Conservation (phyloP, 2,888 invertebrate genomes). For the Ophonus ardosiacus region DNA sequence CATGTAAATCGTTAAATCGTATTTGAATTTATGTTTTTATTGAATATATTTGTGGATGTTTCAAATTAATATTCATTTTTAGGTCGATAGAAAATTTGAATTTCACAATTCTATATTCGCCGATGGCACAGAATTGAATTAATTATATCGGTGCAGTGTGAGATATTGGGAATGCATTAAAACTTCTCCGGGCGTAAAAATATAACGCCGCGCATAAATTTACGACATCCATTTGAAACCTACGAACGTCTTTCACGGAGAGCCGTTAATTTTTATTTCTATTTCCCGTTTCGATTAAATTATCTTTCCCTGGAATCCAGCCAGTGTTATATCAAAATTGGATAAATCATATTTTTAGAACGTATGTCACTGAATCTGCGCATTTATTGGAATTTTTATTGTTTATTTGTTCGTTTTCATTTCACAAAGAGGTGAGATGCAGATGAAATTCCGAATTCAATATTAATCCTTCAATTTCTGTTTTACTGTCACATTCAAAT, state of each 20-base stretch:
- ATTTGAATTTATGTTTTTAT: constrained; percentile 37
- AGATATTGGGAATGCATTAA: constrained; percentile 57
- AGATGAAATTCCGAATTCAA: constrained; percentile 36
- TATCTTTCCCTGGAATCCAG: constrained; percentile 54
- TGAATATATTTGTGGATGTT: constrained; percentile 24
- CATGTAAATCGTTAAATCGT: constrained; percentile 24
- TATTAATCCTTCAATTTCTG: constrained; percentile 37
- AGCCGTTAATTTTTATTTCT: constrained; percentile 63
- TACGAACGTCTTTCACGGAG: constrained; percentile 52
- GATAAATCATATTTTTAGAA: constrained; percentile 63
- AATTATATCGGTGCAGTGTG: constrained; percentile 31
- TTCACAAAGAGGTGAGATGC: constrained; percentile 34
- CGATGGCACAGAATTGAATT: constrained; percentile 41
- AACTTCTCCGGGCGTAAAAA: constrained; percentile 22
- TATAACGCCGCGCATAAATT: constrained; percentile 47
- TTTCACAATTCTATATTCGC: constrained; percentile 12
- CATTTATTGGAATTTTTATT: constrained; percentile 52
- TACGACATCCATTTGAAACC: constrained; percentile 46
- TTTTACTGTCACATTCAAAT: constrained; percentile 23
- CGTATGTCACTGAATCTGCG: constrained; percentile 37
- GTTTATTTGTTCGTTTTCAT: constrained; percentile 46
- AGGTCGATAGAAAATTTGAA: constrained; percentile 32
- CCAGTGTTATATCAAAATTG: constrained; percentile 59
- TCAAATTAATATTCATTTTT: constrained; percentile 50
- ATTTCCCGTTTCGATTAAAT: constrained; percentile 57